These are phyloP conservation scores for Apostichopus parvimensis DNA, from an alignment of 35 echinoderm and acorn worm species.

Conservation along the genomic window DNA sequence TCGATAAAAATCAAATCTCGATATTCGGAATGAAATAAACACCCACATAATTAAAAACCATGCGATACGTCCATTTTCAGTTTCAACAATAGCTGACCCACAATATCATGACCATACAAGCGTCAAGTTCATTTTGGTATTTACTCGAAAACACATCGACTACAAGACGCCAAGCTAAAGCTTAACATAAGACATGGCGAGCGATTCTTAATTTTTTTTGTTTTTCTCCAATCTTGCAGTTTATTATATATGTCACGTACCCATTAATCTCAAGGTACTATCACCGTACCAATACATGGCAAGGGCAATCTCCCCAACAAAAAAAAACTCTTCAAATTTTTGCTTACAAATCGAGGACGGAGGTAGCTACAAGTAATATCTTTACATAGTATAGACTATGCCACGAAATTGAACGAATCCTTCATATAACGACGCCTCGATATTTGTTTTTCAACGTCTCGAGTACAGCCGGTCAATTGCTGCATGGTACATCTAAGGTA, in stretches of 20 bases:
- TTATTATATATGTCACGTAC: background rate
- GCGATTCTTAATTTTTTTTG: no score
- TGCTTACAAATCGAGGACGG: background rate
- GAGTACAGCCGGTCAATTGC: background rate
- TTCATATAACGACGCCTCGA: background rate
- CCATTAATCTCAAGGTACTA: background rate
- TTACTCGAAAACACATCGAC: background rate
- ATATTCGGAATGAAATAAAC: background rate
- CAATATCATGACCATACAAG: no score
- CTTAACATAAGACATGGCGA: no score
- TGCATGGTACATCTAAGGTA: background rate
- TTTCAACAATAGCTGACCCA: no score
- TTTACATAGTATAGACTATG: conserved; percentile 7
- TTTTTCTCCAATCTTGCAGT: no score
- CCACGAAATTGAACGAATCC: background rate
- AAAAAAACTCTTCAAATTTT: background rate
- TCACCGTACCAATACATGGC: background rate
- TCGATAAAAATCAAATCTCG: no score
- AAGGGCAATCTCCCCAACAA: background rate
- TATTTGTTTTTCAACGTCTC: conserved; percentile 13
- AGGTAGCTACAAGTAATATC: conserved; percentile 13
- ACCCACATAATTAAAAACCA: background rate
- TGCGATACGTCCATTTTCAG: no score
- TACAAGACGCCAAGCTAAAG: background rate
- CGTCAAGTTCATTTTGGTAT: no score